Evolutionary conservation across 1,140 invertebrate species (phyloP).

Genomic region (Cotesia typhae): DNA sequence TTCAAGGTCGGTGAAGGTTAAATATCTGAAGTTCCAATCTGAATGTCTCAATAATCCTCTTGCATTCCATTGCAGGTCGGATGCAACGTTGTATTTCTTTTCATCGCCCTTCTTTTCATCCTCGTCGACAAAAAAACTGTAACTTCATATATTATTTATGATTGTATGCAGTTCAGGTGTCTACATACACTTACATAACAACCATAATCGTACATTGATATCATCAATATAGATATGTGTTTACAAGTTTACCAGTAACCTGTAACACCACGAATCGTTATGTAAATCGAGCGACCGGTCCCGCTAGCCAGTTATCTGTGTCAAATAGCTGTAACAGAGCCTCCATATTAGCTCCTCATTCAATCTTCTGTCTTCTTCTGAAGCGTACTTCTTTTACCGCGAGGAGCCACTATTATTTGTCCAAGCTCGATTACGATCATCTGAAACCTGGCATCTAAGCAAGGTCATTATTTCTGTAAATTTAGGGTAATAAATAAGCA

Average conservation of each 20-base stretch:
- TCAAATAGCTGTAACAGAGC: conserved; percentile 53
- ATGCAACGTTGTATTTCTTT: neutral
- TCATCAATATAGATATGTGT: neutral
- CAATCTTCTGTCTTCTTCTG: neutral
- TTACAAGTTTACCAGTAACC: conserved; percentile 5
- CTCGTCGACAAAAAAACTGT: neutral
- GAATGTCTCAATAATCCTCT: neutral
- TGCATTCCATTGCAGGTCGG: neutral
- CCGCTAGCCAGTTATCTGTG: conserved; percentile 53
- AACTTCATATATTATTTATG: neutral
- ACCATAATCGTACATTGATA: neutral
- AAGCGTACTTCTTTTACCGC: neutral
- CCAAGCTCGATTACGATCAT: too few species aligned
- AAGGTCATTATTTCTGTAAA: too few species aligned
- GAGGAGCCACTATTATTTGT: too few species aligned
- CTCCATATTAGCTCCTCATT: conserved; percentile 4
- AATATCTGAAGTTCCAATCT: conserved; percentile 4
- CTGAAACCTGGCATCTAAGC: too few species aligned
- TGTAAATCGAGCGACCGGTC: conserved; percentile 48
- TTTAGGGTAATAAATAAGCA: too few species aligned
- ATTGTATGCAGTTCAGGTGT: too few species aligned
- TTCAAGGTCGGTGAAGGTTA: neutral
- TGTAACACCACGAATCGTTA: conserved; percentile 38
- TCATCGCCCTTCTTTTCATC: too few species aligned
- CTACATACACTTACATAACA: neutral